Base-by-base conservation (phyloP, 2,797 vertebrate species). In the Orientallactaga sibirica region DNA sequence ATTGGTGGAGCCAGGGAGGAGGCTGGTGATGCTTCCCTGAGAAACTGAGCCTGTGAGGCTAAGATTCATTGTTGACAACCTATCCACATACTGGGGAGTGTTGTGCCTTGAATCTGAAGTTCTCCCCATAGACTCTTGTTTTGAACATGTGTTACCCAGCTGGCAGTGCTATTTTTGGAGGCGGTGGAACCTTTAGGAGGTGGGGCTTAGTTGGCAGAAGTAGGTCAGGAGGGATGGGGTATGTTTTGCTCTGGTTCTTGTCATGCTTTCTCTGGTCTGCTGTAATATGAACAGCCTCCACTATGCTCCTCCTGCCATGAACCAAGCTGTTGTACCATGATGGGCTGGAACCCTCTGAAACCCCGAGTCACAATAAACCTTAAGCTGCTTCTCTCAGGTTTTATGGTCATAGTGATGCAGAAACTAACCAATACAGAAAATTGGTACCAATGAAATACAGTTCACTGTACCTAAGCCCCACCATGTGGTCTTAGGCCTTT, bases 41-140 rank as follows among this genome's bases (percentile, higher is more conserved):
- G 66, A 19, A 0, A 2, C 61, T 5, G 41, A 52, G 66, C 0
- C 41, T 10, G 0, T 3, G 11, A 16, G 37, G n/a, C 20, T 41
- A 7, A 76, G 76, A n/a, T 37, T 81, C 37, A 1, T 16, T 29
- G 5, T 80, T 27, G 29, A 4, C 24, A n/a, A 22, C 12, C n/a
- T 80, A 58, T 61, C n/a, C 37, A 80, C 58, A 33, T 15, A 22
- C 11, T 24, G 29, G 55, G 19, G 29, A 58, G 10, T 14, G 58
- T 48, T 25, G 11, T 12, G 76, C 18, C n/a, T 58, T 79, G n/a
- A 37, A 24, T 79, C 55, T 37, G 55, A 61, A 79, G 15, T 80
- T 7, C 62, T 7, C 19, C n/a, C 61, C n/a, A 25, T 12, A 62
- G 58, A n/a, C n/a, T 37, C 12, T 1, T 79, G 55, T 25, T 80